These are phyloP conservation scores for Hoplodrina ambigua DNA, from an alignment of 2,888 invertebrate genomes.

Conservation along the genomic window DNA sequence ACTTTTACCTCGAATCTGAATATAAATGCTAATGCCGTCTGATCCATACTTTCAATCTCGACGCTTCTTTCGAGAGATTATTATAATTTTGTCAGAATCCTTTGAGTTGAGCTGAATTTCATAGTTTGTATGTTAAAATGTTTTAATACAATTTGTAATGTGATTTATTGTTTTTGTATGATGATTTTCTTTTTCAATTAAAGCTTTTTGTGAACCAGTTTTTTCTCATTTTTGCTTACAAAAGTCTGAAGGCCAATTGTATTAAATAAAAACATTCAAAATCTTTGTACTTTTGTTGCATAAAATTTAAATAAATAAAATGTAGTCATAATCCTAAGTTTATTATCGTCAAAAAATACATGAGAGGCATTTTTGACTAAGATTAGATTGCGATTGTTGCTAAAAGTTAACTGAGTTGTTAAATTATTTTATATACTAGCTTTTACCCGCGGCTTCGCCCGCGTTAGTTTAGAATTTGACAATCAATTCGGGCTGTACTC, in stretches of 20 bases:
- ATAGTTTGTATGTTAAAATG: constrained; percentile 80
- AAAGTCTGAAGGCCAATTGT: background rate
- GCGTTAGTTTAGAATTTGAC: too few species aligned
- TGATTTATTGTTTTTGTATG: background rate
- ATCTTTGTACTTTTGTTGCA: too few species aligned
- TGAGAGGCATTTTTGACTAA: too few species aligned
- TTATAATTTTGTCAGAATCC: constrained; percentile 87
- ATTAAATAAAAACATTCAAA: too few species aligned
- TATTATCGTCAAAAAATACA: too few species aligned
- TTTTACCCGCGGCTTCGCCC: too few species aligned
- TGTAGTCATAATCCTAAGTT: too few species aligned
- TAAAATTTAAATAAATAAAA: too few species aligned
- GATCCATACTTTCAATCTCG: constrained; percentile 86
- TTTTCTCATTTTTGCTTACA: background rate
- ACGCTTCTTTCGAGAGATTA: constrained; percentile 85
- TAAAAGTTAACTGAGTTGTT: too few species aligned
- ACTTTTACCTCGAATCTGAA: constrained; percentile 85
- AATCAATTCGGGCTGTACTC: too few species aligned
- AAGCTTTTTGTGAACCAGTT: background rate
- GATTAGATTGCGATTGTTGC: too few species aligned
- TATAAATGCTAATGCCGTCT: constrained; percentile 87
- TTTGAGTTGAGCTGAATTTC: constrained; percentile 80
- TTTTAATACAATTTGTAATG: constrained; percentile 65
- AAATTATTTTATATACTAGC: too few species aligned
- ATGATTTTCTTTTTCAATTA: background rate